Base-by-base conservation (phyloP, 2,888 invertebrate species). In the Cyclophora punctaria region DNA sequence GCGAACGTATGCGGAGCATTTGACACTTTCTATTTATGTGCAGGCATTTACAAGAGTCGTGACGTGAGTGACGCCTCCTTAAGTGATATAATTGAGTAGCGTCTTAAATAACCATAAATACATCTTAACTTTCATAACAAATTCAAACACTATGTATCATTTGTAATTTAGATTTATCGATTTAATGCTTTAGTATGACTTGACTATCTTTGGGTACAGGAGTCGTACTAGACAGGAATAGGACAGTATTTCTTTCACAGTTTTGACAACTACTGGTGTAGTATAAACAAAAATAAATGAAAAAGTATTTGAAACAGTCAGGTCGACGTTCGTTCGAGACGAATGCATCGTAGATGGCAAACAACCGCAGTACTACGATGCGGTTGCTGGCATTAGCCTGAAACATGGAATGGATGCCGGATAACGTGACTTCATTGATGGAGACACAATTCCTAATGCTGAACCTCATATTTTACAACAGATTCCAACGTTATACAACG, bases 21-120 rank as follows among this genome's bases (percentile, higher is more conserved):
- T 78, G 72, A 80, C 80, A 83, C 85, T 85, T 83, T 85, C 83
- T 85, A 84, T 82, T 83, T 82, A 76, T 71, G 76, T 74, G 67
- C 63, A 60, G 67, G 68, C 69, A 67, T 70, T 53, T 71, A 37
- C 37, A 37, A 71, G 61, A 61, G 44, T 44, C 44, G 44, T 59
- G 61, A 68, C 71, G 69, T 71, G 70, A 72, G 67, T 67, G 62
- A 67, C 69, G 66, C 66, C 67, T 67, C 75, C 71, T 70, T 67
- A 65, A 67, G 64, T 77, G 75, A 73, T 71, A 77, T 75, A 74
- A 78, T 74, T 75, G 48, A 37, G 37, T 4, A 1, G 37, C 37
- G 4, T 37, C 37, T 37, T 37, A 37, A 37, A 37, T 37, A 37
- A 37, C 37, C 4, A 37, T 37, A 37, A 37, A 37, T 4, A 37